phyloP scores from a whole-genome alignment of 2,797 vertebrate species.

The Remorina albescens region DNA sequence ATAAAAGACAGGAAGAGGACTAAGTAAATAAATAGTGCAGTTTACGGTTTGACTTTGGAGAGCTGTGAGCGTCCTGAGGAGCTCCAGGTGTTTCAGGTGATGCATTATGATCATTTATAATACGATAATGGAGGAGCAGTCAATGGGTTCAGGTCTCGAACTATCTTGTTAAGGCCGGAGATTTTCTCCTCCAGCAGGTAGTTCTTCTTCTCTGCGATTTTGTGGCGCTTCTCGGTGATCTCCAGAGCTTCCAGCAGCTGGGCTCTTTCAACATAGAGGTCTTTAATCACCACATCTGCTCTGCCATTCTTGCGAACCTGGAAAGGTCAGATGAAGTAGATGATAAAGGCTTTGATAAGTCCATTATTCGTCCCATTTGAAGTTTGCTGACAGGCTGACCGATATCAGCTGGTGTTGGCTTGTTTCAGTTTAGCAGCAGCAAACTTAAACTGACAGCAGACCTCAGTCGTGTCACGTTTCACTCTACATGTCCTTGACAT shows the following conservation, averaged over 20 bases:
- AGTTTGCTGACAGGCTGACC: neutral
- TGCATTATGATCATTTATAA: conserved; percentile 45
- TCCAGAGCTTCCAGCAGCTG: conserved; percentile 93
- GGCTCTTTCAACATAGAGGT: conserved; percentile 92
- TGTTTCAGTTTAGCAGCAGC: neutral
- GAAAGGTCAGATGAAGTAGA: conserved; percentile 25
- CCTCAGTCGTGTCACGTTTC: too few species aligned
- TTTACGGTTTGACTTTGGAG: neutral
- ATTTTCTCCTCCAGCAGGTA: conserved; percentile 96
- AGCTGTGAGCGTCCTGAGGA: neutral
- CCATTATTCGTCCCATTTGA: neutral
- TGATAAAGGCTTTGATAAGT: neutral
- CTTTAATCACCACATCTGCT: conserved; percentile 90
- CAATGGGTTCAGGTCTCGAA: conserved; percentile 88
- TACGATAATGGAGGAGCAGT: conserved; percentile 72
- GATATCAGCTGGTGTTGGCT: neutral
- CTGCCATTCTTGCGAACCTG: conserved; percentile 90
- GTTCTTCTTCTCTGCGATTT: conserved; percentile 92
- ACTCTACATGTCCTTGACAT: too few species aligned
- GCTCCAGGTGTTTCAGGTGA: rapidly evolving
- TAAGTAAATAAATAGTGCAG: conserved; percentile 8
- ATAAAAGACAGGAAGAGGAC: neutral
- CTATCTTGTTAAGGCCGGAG: conserved; percentile 91
- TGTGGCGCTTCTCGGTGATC: conserved; percentile 90
- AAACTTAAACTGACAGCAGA: too few species aligned